A percentile compares a stretch with the other conserved stretches of the same genome.
These are phyloP conservation scores for Neodontobutis hainanensis DNA, from an alignment of 2,113 vertebrate genomes.

Conservation along the genomic window DNA sequence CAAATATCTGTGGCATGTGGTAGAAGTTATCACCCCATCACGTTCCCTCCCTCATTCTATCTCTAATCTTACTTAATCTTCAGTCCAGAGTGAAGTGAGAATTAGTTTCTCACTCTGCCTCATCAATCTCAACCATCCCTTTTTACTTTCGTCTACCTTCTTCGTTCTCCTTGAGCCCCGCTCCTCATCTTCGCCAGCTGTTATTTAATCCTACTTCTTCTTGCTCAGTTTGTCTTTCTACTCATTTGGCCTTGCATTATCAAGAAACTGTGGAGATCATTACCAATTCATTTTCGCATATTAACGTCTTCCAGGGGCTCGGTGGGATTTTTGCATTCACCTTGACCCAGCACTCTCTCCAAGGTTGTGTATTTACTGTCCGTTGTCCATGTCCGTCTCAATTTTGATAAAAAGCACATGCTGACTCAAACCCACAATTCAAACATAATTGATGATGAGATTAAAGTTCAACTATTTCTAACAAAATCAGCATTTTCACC, in stretches of 20 bases:
- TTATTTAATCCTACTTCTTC: conserved; percentile 66
- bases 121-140: conserved; percentile 76
- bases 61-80: conserved; percentile 83
- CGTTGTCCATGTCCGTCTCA: neutral
- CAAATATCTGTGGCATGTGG: conserved; percentile 72
- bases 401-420: conserved; percentile 10
- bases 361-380: conserved; percentile 7
- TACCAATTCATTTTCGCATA: conserved; percentile 26
- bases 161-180: conserved; percentile 17
- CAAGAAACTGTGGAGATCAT: conserved; percentile 60
- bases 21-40: conserved; percentile 77
- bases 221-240: conserved; percentile 51
- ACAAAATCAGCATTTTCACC: neutral
- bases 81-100: conserved; percentile 81
- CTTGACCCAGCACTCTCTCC: conserved; percentile 52
- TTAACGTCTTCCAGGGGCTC: conserved; percentile 41
- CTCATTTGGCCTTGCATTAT: conserved; percentile 47
- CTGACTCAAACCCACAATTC: conserved; percentile 9
- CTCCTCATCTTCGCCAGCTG: conserved; percentile 57
- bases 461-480: neutral
- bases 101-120: conserved; percentile 80
- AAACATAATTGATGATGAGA: too few species aligned
- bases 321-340: conserved; percentile 31
- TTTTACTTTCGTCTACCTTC: conserved; percentile 37
- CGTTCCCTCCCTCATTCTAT: conserved; percentile 65